phyloP scores from a whole-genome alignment of 2,797 vertebrate genomes.

The Hemibagrus guttatus region DNA sequence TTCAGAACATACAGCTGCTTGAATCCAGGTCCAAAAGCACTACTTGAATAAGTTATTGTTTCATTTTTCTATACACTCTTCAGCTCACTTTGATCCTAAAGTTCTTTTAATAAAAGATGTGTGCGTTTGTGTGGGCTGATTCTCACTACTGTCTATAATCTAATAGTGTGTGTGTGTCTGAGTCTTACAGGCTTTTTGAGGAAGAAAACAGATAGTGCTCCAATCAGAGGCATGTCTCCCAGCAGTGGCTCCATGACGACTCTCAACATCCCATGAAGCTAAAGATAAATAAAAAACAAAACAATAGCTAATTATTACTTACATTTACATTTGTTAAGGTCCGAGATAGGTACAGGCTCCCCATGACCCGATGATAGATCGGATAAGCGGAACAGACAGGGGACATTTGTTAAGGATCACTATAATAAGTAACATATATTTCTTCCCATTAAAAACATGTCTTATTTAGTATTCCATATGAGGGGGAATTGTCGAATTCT shows the following conservation, averaged over 20 bases:
- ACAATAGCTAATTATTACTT: neutral
- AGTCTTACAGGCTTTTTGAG: conserved; percentile 94
- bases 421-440: neutral
- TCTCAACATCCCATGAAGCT: conserved; percentile 91
- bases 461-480: neutral
- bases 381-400: too few species aligned
- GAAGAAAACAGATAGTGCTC: conserved; percentile 92
- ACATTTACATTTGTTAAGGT: neutral
- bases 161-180: neutral
- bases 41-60: neutral
- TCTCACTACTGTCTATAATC: neutral
- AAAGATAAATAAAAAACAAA: conserved; percentile 32
- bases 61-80: neutral
- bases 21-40: neutral
- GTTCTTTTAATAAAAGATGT: neutral
- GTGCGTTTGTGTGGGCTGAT: neutral
- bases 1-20: neutral
- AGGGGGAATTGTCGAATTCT: neutral
- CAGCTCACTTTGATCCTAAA: neutral
- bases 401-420: neutral
- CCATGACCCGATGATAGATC: too few species aligned
- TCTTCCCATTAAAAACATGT: neutral
- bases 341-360: too few species aligned
- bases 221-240: conserved; percentile 93
- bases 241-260: conserved; percentile 95